A percentile compares a stretch with the other conserved stretches of the same genome.
Evolutionary conservation across 2,797 vertebrate genomes (phyloP).

Genomic region (Hemibagrus guttatus): DNA sequence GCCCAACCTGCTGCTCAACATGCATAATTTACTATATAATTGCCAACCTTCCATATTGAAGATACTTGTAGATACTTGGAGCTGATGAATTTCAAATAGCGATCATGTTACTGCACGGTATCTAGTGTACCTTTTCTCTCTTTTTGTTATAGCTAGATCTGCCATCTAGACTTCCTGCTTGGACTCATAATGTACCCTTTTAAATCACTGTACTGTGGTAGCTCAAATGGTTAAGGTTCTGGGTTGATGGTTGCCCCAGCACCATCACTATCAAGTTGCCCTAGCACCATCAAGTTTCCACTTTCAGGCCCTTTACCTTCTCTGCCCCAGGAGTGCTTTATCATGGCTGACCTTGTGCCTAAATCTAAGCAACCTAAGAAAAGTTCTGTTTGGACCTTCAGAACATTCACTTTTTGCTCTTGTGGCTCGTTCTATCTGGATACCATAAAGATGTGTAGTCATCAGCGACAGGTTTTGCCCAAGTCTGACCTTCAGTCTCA

Average conservation of each 20-base stretch:
- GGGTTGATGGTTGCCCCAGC: too few relatives aligned
- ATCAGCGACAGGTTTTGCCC: not conserved
- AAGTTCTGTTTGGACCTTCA: not conserved
- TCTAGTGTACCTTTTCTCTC: not conserved
- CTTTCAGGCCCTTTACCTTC: too few relatives aligned
- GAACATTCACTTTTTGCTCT: not conserved
- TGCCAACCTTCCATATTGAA: not conserved
- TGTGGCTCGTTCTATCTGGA: not conserved
- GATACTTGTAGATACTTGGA: not conserved
- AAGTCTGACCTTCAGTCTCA: not conserved
- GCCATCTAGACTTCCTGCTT: not conserved
- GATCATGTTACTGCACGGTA: not conserved
- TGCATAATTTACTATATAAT: slow-evolving; percentile 7
- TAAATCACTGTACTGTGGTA: not conserved
- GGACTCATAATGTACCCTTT: not conserved
- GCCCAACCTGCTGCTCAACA: slow-evolving; percentile 9
- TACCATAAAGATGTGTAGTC: not conserved
- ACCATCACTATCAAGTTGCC: too few relatives aligned
- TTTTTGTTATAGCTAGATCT: not conserved
- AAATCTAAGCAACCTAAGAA: too few relatives aligned
- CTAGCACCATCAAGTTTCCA: too few relatives aligned
- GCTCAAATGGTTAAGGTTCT: too few relatives aligned
- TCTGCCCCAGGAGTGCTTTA: too few relatives aligned
- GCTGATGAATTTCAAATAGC: not conserved
- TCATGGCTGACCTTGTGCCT: too few relatives aligned